Base-by-base conservation (phyloP, 2,113 vertebrate genomes). In the Oncorhynchus keta region DNA sequence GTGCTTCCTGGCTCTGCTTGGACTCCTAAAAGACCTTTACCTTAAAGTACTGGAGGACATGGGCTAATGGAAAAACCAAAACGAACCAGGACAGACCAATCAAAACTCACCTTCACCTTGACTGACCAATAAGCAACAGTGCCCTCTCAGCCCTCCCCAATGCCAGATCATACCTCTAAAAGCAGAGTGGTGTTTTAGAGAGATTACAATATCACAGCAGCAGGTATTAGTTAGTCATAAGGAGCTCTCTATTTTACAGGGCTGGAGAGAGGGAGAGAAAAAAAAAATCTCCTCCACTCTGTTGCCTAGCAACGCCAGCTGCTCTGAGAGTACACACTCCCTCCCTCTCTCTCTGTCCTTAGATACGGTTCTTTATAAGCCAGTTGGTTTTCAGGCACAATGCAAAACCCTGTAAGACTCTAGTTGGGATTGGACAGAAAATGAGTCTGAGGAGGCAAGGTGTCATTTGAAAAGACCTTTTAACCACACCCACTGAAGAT, bases 271-370 rank as follows among this genome's bases (percentile, higher is more conserved):
- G 84, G 69, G 83, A 84, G 78, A 81, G 74, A 82, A 80, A 62
- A 62, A 86, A 13, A 14, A 1, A 0, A 85, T 75, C 87, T 74
- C 88, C 87, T 91, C 84, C 85, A 86, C 87, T 87, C 87, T 89
- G 90, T 91, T 91, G 86, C 93, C 81, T 89, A 84, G 93, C 91
- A 93, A 93, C 93, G 57, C 71, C 48, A 73, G 70, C 76, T 74
- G 76, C 72, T 81, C 75, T 18, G 16, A 55, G 13, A 55, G 14
- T 55, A 55, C 14, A 55, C 12, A 6, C 61, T 26, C 61, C 22
- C 7, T 64, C 78, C 80, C 80, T 30, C 71, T 72, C 45, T 67
- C 26, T 67, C 81, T 78, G 73, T 22, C 70, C 62, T 81, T 66
- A 26, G 80, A 84, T 22, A 73, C 82, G 81, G 74, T 78, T 74